Base-by-base conservation (phyloP, 2,113 vertebrate genomes). In the Urocolius indicus region DNA sequence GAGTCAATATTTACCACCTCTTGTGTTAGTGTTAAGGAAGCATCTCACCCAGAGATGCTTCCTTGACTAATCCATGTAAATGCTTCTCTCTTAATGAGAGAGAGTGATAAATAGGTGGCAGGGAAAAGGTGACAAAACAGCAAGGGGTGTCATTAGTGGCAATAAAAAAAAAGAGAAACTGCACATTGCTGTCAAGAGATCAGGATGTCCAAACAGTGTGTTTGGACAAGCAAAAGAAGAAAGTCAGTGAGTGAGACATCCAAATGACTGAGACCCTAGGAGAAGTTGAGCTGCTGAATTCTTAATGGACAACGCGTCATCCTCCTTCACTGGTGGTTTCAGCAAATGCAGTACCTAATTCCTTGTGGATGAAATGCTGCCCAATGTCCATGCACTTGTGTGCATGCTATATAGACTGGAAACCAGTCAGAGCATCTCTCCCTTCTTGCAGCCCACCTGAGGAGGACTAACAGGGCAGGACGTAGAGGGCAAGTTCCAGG, bases 71-170 rank as follows among this genome's bases (percentile, higher is more conserved):
- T 62, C 34, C 41, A 66, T 68, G 36, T 27, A 62, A 93, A 92
- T 74, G 54, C 0, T 67, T 52, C 62, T 48, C 9, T 93, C 45
- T 67, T 69, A 84, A 63, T 0, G 2, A 61, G 41, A 8, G 23
- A 41, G 3, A 16, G n/a, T 30, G 45, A 96, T 32, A 91, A 87
- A 93, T 16, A 79, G 30, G 74, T 79, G 73, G 27, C 46, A 91
- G 30, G 23, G 23, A 55, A 23, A 65, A 22, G 62, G 58, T 38
- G 54, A 86, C 29, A 76, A 79, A 91, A 62, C 38, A 72, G 52
- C 62, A 75, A n/a, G 0, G 16, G 18, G 6, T 77, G 19, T 73
- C 54, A 91, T 11, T 48, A 17, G 2, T 15, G 36, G 29, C 57
- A 72, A 68, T 66, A 77, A 73, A 71, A 0, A 0, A 80, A 86